Percentiles rank a stretch among this genome's conserved stretches.
These are phyloP conservation scores for Sarcophaga carnaria DNA, from an alignment of 2,888 invertebrate genomes.

Conservation along the genomic window DNA sequence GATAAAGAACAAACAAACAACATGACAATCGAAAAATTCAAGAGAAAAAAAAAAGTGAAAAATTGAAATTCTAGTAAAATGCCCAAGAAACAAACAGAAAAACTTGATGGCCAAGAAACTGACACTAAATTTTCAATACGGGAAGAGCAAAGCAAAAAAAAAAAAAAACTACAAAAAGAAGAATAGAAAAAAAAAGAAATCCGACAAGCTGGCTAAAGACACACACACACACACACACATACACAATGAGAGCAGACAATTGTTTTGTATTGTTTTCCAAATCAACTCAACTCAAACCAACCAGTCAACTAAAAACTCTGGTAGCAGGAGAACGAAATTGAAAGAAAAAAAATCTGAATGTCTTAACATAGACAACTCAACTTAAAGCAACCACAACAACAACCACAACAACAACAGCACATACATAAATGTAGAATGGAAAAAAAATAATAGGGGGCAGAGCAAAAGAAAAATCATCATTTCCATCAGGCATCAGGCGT, in stretches of 20 bases:
- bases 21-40: constrained; percentile 9
- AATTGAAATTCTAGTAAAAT: not conserved
- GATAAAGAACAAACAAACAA: not conserved
- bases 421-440: not conserved
- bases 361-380: constrained; percentile 53
- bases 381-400: not conserved
- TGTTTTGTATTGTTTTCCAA: constrained; percentile 36
- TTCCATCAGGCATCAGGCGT: constrained; percentile 7
- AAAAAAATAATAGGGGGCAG: not conserved
- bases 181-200: constrained; percentile 23
- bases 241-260: constrained; percentile 38
- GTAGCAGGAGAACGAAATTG: constrained; percentile 34
- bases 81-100: not conserved
- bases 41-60: not conserved
- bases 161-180: constrained; percentile 4
- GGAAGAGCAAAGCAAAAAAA: not conserved
- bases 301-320: constrained; percentile 26
- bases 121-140: constrained; percentile 55
- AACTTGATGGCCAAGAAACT: constrained; percentile 38
- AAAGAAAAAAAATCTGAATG: constrained; percentile 1
- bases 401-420: not conserved
- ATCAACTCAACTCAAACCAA: not conserved
- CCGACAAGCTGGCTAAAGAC: constrained; percentile 5
- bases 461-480: constrained; percentile 1
- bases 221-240: constrained; percentile 8